A percentile compares a stretch with the other conserved stretches of the same genome.
Conservation (phyloP, 2,888 invertebrate genomes). For the Steromphala cineraria region DNA sequence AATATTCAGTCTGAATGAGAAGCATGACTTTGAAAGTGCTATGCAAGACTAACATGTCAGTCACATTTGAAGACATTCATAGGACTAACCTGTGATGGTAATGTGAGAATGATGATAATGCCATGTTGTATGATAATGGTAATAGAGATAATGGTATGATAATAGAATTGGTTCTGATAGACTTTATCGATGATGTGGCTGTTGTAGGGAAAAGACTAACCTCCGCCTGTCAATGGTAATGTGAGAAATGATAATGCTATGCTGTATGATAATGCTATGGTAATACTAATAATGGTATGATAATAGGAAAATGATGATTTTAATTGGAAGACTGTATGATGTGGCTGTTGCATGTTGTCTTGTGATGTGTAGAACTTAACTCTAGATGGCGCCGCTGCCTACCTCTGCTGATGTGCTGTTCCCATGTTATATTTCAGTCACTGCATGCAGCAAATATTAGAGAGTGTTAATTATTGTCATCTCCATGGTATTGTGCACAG, state of each 20-base stretch:
- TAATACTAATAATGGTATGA: background rate
- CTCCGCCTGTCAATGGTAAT: too few relatives aligned
- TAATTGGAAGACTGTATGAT: background rate
- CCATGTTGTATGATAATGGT: too few relatives aligned
- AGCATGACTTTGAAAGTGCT: too few relatives aligned
- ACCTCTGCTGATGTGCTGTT: constrained; percentile 28
- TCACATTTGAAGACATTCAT: too few relatives aligned
- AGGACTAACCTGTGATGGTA: too few relatives aligned
- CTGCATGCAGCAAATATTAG: constrained; percentile 99
- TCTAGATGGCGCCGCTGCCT: background rate
- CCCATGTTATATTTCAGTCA: constrained; percentile 79
- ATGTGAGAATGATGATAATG: too few relatives aligned
- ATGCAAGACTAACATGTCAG: too few relatives aligned
- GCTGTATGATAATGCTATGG: background rate
- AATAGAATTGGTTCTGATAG: too few relatives aligned
- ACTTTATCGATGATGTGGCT: too few relatives aligned
- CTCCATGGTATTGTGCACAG: constrained; percentile 99
- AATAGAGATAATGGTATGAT: too few relatives aligned
- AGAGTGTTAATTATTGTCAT: constrained; percentile 99
- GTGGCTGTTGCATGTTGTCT: constrained; percentile 7
- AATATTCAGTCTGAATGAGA: too few relatives aligned
- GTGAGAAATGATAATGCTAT: background rate
- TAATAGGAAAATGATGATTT: background rate
- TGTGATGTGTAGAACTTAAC: background rate
- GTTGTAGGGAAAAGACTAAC: too few relatives aligned